Conservation (phyloP, 1,140 invertebrate genomes). For the Brachionus rotundiformis region DNA sequence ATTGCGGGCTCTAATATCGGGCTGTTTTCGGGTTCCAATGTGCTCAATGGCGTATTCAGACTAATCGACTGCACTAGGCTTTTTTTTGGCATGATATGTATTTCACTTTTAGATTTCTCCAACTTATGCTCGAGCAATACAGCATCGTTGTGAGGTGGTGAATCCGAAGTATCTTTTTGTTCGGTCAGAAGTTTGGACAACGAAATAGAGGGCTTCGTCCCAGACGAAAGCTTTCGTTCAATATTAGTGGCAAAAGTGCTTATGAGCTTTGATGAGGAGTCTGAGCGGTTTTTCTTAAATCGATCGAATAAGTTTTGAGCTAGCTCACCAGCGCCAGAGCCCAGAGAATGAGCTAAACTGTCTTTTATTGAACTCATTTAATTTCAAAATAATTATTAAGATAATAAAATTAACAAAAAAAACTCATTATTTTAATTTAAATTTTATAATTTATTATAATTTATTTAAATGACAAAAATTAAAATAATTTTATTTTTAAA, state of each 20-base stretch:
- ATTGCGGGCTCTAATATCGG: neutral
- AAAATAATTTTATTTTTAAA: neutral
- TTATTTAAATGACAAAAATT: neutral
- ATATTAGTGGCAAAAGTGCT: neutral
- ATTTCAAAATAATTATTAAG: neutral
- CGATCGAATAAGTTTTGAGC: neutral
- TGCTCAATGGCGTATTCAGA: neutral
- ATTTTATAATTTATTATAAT: conserved; percentile 1
- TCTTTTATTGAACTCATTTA: conserved; percentile 33
- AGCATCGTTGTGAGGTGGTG: neutral
- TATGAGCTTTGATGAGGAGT: neutral
- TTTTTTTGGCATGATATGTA: conserved; percentile 10
- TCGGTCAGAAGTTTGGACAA: neutral
- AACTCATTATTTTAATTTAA: neutral
- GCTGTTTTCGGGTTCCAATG: neutral
- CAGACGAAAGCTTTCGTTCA: neutral
- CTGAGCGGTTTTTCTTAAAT: conserved; percentile 1
- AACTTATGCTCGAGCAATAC: neutral
- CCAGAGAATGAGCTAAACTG: conserved; percentile 2
- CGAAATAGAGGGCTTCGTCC: neutral
- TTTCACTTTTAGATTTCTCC: conserved; percentile 12
- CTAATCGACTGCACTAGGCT: neutral
- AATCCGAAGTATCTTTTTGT: neutral
- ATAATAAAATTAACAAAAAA: neutral
- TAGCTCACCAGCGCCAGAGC: neutral